Base-by-base conservation (phyloP, 2,797 vertebrate species). In the Paedocypris micromegethes region DNA sequence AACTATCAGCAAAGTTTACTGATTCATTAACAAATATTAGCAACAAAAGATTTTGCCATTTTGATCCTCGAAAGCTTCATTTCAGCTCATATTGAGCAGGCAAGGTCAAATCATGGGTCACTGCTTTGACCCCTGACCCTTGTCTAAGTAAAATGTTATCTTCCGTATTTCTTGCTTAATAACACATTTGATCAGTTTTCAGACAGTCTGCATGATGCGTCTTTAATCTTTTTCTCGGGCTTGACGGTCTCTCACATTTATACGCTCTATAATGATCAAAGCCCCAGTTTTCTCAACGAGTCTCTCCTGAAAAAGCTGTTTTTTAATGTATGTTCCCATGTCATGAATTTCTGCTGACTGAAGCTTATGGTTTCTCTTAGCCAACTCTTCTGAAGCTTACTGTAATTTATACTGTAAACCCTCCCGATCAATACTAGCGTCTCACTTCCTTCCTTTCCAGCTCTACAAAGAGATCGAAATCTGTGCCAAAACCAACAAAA, bases 391-490 rank as follows among this genome's bases (percentile, higher is more conserved):
- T 57, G 7, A 51, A 3, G 5, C 23, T 23, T 23, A 23, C 23
- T 23, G 23, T 23, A 23, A 23, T 23, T 40, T 9, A 38, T 46
- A 61, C 9, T 60, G 37, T 50, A 53, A 45, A 74, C 55, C 50
- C 44, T 70, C 46, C 52, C 44, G 58, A 63, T 74, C 4, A 56
- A 23, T 66, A 4, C 43, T 38, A 42, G 52, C 6, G 9, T 54
- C 39, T 46, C 3, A 72, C 47, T 59, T 7, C 23, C 3, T 72
- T 57, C 41, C 41, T 70, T 51, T 64, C 74, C 84, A 98, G 96
- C 84, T 98, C 60, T 96, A 94, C 85, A 95, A 96, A 88, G 96
- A 98, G 87, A 95, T 98, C 63, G 93, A 98, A 87, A 91, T 98
- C 80, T 93, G 94, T 80, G 85, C 92, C 75, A 98, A 93, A 86